phyloP scores from a whole-genome alignment of 2,113 vertebrate species.

The Microcebus griseorufus region DNA sequence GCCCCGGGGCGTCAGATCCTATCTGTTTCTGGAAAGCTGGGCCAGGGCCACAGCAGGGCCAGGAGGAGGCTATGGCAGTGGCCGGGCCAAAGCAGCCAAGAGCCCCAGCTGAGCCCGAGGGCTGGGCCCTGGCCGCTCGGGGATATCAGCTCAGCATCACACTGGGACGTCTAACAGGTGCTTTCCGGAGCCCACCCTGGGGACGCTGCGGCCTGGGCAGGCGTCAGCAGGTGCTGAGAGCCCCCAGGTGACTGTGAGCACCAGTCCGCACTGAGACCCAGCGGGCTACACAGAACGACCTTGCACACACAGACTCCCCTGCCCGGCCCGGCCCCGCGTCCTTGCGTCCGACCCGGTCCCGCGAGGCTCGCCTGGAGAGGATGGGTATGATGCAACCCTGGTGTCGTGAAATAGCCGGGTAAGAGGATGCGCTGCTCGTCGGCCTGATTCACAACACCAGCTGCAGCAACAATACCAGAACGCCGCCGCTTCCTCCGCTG shows the following conservation, averaged over 20 bases:
- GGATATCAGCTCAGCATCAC: background rate
- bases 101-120: background rate
- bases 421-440: constrained; percentile 95
- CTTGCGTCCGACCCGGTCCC: background rate
- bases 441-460: constrained; percentile 99
- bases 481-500: background rate
- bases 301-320: background rate
- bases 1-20: background rate
- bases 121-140: background rate
- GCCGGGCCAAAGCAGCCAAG: background rate
- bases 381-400: constrained; percentile 97
- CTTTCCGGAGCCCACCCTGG: background rate
- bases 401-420: constrained; percentile 99
- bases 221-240: background rate
- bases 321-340: background rate
- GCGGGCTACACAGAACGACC: background rate
- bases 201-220: background rate
- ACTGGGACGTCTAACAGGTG: background rate
- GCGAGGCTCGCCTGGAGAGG: constrained; percentile 79
- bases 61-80: background rate
- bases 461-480: constrained; percentile 95
- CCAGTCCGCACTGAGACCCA: background rate
- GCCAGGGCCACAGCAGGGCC: background rate
- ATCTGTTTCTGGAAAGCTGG: background rate
- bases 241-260: background rate